Conservation (phyloP, 2,113 vertebrate genomes). For the Coptodon rendalli region DNA sequence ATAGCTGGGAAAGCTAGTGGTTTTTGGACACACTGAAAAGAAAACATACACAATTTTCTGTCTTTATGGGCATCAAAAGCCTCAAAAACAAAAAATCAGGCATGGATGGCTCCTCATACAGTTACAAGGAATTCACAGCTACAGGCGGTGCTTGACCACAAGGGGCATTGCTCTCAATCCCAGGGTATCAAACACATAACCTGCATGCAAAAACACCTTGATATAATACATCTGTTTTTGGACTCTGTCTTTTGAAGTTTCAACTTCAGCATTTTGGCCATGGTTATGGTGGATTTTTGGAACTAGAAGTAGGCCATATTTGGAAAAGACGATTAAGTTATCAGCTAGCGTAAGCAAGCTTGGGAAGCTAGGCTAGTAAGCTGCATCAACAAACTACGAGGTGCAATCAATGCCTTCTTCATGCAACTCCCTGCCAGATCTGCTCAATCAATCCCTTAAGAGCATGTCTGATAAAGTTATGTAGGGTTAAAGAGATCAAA, state of each 20-base stretch:
- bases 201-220: not conserved
- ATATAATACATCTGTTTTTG: not conserved
- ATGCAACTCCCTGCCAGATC: not conserved
- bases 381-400: not conserved
- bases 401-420: not conserved
- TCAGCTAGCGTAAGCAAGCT: accelerated
- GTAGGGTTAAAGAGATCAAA: not conserved
- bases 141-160: not conserved
- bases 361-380: not conserved
- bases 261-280: not conserved
- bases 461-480: not conserved
- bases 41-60: not conserved
- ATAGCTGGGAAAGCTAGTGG: not conserved
- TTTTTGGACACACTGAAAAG: not conserved
- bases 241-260: not conserved
- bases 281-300: not conserved
- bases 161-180: not conserved
- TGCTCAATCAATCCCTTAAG: not conserved
- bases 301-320: not conserved
- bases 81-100: not conserved
- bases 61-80: not conserved
- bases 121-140: not conserved
- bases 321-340: accelerated
- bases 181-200: not conserved
- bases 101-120: not conserved